These are phyloP conservation scores for Leiothrix lutea DNA, from an alignment of 2,113 vertebrate genomes.

Conservation along the genomic window DNA sequence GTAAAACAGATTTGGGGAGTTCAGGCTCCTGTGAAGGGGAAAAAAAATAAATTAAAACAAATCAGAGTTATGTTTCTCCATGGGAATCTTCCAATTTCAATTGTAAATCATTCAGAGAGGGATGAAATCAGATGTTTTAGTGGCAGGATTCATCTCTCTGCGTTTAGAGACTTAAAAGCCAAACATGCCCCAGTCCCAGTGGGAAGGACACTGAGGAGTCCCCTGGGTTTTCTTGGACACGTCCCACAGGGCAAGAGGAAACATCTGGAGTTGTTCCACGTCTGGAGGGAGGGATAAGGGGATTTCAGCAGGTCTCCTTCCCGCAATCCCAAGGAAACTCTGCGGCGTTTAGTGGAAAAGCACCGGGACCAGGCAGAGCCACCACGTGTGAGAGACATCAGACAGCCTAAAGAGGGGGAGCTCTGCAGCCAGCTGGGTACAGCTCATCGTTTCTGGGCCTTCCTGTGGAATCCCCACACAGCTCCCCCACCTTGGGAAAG, in stretches of 20 bases:
- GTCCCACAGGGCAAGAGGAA: background rate
- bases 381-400: fast-evolving
- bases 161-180: background rate
- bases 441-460: fast-evolving
- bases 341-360: background rate
- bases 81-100: background rate
- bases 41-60: background rate
- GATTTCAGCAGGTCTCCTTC: background rate
- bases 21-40: background rate
- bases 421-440: background rate
- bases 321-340: background rate
- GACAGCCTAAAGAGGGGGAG: background rate
- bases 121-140: background rate
- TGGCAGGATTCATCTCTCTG: background rate
- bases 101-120: background rate
- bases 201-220: background rate
- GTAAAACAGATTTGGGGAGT: background rate
- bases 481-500: no score
- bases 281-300: background rate
- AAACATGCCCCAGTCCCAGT: background rate
- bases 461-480: background rate
- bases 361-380: background rate
- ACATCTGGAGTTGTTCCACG: background rate
- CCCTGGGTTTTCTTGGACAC: background rate
- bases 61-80: background rate